Evolutionary conservation across 1,140 invertebrate species (phyloP).

Genomic region (Aphaenogaster ashmeadi): DNA sequence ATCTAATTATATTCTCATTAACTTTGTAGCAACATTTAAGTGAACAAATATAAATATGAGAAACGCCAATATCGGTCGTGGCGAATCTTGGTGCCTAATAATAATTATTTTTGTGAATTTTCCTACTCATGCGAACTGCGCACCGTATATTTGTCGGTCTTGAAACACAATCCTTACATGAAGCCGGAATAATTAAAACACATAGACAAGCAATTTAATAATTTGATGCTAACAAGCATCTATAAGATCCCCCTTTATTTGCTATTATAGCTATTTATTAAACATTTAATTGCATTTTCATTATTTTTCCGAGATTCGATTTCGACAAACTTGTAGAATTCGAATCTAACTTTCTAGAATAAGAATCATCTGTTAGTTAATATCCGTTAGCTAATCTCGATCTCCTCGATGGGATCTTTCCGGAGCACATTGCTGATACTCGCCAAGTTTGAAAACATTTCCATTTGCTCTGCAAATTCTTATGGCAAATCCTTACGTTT

Average conservation of each 20-base stretch:
- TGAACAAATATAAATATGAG: too few species aligned
- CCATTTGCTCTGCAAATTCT: constrained; percentile 14
- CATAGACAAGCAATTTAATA: too few species aligned
- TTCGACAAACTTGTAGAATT: background rate
- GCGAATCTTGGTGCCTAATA: too few species aligned
- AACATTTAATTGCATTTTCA: background rate
- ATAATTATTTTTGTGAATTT: too few species aligned
- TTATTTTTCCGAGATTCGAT: background rate
- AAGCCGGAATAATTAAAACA: too few species aligned
- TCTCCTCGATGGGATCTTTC: background rate
- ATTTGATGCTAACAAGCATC: too few species aligned
- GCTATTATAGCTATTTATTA: too few species aligned
- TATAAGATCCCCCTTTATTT: too few species aligned
- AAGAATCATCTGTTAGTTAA: background rate
- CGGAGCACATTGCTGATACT: constrained; percentile 9
- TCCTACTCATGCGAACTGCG: too few species aligned
- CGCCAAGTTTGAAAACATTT: constrained; percentile 25
- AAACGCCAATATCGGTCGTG: background rate
- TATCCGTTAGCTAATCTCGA: background rate
- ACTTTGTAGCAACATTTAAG: background rate
- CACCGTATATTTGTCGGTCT: too few species aligned
- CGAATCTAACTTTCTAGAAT: background rate
- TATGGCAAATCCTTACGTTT: constrained; percentile 8
- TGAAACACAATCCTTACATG: too few species aligned
- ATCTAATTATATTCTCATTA: background rate